phyloP scores from a whole-genome alignment of 1,140 invertebrate genomes.

The Cydia amplana region DNA sequence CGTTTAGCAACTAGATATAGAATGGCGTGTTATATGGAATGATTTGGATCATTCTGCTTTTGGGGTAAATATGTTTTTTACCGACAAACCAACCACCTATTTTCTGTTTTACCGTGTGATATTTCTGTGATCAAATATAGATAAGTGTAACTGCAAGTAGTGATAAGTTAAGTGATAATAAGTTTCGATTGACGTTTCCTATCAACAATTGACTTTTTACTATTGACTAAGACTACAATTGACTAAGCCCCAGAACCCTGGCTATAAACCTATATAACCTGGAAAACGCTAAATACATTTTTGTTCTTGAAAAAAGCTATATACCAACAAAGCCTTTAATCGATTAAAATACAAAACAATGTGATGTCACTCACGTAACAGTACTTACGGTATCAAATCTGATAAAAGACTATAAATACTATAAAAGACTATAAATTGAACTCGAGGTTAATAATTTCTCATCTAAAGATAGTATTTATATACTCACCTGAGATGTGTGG shows the following conservation, averaged over 20 bases:
- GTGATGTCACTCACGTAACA: not conserved
- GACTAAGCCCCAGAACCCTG: too few species aligned
- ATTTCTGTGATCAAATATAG: not conserved
- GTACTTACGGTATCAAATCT: not conserved
- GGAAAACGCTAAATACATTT: not conserved
- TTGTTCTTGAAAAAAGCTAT: not conserved
- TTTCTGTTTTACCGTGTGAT: not conserved
- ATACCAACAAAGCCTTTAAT: not conserved
- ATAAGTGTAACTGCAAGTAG: not conserved
- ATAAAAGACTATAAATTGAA: not conserved
- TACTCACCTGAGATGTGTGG: not conserved
- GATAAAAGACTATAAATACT: not conserved
- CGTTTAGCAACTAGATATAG: not conserved
- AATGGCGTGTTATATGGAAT: not conserved
- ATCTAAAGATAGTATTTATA: not conserved
- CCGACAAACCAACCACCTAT: too few species aligned
- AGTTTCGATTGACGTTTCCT: too few species aligned
- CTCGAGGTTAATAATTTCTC: not conserved
- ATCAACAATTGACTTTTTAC: too few species aligned
- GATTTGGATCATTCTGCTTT: not conserved
- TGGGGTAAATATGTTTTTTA: not conserved
- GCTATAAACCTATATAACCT: too few species aligned
- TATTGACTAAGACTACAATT: too few species aligned
- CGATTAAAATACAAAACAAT: not conserved
- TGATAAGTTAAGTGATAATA: too few species aligned